Evolutionary conservation across 2,888 invertebrate genomes (phyloP).

Genomic region (Drosophila flavopinicola): DNA sequence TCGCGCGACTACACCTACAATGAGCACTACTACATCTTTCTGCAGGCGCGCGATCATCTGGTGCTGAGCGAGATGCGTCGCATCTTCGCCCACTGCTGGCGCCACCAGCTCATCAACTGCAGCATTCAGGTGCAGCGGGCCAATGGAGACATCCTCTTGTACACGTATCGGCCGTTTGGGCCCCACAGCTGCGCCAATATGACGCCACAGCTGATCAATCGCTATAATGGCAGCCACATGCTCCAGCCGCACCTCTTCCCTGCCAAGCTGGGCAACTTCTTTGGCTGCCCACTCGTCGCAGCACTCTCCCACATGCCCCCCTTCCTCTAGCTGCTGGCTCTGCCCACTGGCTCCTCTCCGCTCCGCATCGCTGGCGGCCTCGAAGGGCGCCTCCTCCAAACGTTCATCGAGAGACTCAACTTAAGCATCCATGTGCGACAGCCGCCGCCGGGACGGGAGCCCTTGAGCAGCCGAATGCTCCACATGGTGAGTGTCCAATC

Average conservation of each 20-base stretch:
- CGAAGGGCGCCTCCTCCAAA: constrained; percentile 63
- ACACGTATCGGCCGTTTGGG: constrained; percentile 75
- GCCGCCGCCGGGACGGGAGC: constrained; percentile 12
- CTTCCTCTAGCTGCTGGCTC: constrained; percentile 31
- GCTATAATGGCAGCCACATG: constrained; percentile 54
- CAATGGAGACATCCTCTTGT: constrained; percentile 68
- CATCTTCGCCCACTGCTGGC: constrained; percentile 77
- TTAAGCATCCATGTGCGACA: constrained; percentile 43
- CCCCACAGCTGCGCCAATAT: constrained; percentile 45
- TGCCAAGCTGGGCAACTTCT: constrained; percentile 65
- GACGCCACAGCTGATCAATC: constrained; percentile 60
- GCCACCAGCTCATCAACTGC: constrained; percentile 74
- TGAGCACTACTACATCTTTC: constrained; percentile 78
- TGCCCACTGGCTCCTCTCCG: background rate
- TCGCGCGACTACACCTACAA: constrained; percentile 65
- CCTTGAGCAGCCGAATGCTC: constrained; percentile 36
- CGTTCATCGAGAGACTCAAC: constrained; percentile 61
- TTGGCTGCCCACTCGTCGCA: constrained; percentile 63
- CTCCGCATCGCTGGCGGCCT: constrained; percentile 51
- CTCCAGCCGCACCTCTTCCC: constrained; percentile 57
- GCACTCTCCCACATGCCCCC: constrained; percentile 59
- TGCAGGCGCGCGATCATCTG: constrained; percentile 63
- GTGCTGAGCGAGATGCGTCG: constrained; percentile 61
- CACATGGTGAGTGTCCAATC: constrained; percentile 59
- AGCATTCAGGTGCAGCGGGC: constrained; percentile 74